Base-by-base conservation (phyloP, 2,797 vertebrate genomes). In the Sebastes taczanowskii region DNA sequence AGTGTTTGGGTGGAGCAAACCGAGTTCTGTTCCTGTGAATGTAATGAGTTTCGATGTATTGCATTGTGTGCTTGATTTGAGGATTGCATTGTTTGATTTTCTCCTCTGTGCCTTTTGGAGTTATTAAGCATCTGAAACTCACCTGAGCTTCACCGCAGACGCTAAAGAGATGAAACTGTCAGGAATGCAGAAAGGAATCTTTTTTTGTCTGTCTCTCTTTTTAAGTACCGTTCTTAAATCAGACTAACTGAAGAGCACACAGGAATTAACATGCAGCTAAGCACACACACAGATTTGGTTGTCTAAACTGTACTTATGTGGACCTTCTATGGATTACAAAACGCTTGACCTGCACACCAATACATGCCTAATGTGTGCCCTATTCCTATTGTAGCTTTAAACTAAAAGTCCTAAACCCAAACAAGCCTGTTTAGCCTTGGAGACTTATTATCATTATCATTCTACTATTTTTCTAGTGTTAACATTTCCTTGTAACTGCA, bases 101-200 rank as follows among this genome's bases (percentile, higher is more conserved):
- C 71, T 65, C 38, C 13, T 65, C 52, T 27, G 14, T 62, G 32
- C 42, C 71, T 74, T 60, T 27, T 8, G 11, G 14, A 77, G 59
- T 60, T 67, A 73, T 38, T 68, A 68, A 74, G 42, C 32, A n/a
- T 29, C 32, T 80, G 74, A 87, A 77, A 81, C 65, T 61, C 53
- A 25, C 27, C 32, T 23, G 49, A 69, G 23, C 49, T 38, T 77
- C 66, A 67, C 22, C 3, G 0, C 23, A 78, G 74, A 75, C 9
- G 1, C 20, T 70, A 5, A n/a, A 66, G n/a, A 78, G n/a, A 78
- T 63, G 72, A 90, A 83, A 85, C 78, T 5, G 11, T 23, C 56
- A 83, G 84, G 88, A 93, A 92, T 92, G 84, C 70, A 86, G 85
- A 89, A 85, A 89, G 88, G 87, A 89, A 92, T 92, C 49, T 20